Evolutionary conservation across 2,113 vertebrate species (phyloP).

Genomic region (Microtus oregoni): DNA sequence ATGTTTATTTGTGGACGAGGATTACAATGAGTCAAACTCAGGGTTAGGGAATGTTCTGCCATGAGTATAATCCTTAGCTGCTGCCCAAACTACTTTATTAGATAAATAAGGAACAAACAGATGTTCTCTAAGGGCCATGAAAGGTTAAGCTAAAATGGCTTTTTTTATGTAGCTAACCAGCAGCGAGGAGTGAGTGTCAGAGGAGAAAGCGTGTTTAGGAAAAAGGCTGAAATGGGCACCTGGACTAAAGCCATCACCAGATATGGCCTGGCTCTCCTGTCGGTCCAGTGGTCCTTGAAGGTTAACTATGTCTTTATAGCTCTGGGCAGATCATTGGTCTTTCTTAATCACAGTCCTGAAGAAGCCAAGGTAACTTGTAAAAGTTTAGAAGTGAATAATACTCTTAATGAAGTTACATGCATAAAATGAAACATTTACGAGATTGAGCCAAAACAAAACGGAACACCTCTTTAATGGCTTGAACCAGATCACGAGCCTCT

Average conservation of each 20-base stretch:
- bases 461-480: background rate
- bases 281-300: background rate
- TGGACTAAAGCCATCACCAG: background rate
- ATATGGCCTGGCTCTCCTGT: background rate
- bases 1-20: background rate
- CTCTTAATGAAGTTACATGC: background rate
- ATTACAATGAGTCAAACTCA: background rate
- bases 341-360: slow-evolving; percentile 37
- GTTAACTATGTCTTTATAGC: background rate
- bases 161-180: background rate
- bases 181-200: background rate
- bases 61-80: background rate
- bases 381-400: background rate
- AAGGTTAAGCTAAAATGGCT: background rate
- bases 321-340: background rate
- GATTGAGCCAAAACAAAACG: background rate
- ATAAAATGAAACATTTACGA: slow-evolving; percentile 40
- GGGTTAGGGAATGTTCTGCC: background rate
- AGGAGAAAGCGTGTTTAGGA: background rate
- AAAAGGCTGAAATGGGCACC: background rate
- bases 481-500: background rate
- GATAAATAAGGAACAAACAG: background rate
- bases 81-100: background rate
- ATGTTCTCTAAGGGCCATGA: background rate
- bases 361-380: background rate